These are phyloP conservation scores for Sarcophaga carnaria DNA, from an alignment of 2,888 invertebrate genomes.

Conservation along the genomic window DNA sequence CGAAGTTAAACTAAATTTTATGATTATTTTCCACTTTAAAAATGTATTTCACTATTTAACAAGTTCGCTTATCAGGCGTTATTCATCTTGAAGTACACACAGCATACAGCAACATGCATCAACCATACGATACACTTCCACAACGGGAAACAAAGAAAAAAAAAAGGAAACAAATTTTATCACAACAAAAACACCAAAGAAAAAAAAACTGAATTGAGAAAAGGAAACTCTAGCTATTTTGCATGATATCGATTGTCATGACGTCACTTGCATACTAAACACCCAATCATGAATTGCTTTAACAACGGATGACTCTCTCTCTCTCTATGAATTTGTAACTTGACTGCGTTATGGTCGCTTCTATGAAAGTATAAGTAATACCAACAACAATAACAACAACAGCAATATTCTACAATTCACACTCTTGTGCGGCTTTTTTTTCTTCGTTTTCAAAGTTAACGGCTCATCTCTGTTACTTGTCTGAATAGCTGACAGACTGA, in stretches of 20 bases:
- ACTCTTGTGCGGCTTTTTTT: slow-evolving; percentile 23
- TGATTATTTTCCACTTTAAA: slow-evolving; percentile 50
- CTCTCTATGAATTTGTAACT: not conserved
- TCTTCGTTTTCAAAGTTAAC: slow-evolving; percentile 17
- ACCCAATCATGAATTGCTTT: slow-evolving; percentile 13
- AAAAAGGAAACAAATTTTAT: not conserved
- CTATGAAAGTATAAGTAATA: slow-evolving; percentile 15
- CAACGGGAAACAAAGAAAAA: not conserved
- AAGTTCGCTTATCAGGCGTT: slow-evolving; percentile 55
- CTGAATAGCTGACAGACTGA: slow-evolving; percentile 46
- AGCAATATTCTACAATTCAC: slow-evolving; percentile 25
- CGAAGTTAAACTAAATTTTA: slow-evolving; percentile 47
- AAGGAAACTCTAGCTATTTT: slow-evolving; percentile 65
- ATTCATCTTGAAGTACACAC: slow-evolving; percentile 52
- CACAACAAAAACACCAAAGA: slow-evolving; percentile 13
- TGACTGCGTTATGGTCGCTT: not conserved
- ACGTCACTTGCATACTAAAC: slow-evolving; percentile 66
- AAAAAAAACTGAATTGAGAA: not conserved
- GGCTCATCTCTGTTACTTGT: slow-evolving; percentile 50
- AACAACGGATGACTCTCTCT: not conserved
- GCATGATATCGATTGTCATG: slow-evolving; percentile 72
- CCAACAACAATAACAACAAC: not conserved
- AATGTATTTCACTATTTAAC: slow-evolving; percentile 59
- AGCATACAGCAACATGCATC: slow-evolving; percentile 14
- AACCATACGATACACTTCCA: not conserved